Base-by-base conservation (phyloP, 2,797 vertebrate species). In the Lagocephalus sceleratus region DNA sequence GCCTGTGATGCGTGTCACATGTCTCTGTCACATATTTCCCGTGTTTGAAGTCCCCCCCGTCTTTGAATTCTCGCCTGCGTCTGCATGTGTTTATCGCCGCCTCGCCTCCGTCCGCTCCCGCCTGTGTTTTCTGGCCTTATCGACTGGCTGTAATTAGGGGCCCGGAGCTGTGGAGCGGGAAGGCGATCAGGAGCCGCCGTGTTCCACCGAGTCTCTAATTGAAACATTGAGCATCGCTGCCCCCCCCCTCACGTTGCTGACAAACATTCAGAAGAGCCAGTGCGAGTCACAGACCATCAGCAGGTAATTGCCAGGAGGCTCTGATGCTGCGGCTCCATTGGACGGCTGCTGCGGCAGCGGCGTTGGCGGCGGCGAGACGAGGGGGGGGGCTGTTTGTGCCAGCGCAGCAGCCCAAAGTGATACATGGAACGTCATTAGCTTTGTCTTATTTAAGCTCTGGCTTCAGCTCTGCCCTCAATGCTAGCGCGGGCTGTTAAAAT, bases 281-380 rank as follows among this genome's bases (percentile, higher is more conserved):
- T 22, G 60, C 66, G 57, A 77, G 79, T 84, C 75, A 46, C 55
- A 43, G 67, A 59, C 64, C 77, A 83, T 87, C 84, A 84, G 83
- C 71, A 70, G 83, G 79, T 86, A 87, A 88, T 86, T 86, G 83
- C 76, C 80, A 69, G 68, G 51, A 63, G 73, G 71, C 81, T 73
- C 55, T 20, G 64, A 79, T 32, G 69, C 66, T 40, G 59, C 45
- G 26, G 81, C 63, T 52, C 63, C 59, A 55, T 79, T 62, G 80
- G 70, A 71, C 71, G 45, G 29, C n/a, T n/a, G 70, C 60, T 71
- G 78, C 78, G 69, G 29, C 4, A 11, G 32, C 14, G 12, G 32
- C 32, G 12, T 7, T 3, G 26, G 12, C 12, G 12, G 32, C 2
- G 32, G 32, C 3, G 7, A n/a, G n/a, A n/a, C n/a, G n/a, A n/a